Evolutionary conservation across 2,113 vertebrate species (phyloP), one percentile per base, ranked within the genome.

Genomic region (Ploceus nigricollis): DNA sequence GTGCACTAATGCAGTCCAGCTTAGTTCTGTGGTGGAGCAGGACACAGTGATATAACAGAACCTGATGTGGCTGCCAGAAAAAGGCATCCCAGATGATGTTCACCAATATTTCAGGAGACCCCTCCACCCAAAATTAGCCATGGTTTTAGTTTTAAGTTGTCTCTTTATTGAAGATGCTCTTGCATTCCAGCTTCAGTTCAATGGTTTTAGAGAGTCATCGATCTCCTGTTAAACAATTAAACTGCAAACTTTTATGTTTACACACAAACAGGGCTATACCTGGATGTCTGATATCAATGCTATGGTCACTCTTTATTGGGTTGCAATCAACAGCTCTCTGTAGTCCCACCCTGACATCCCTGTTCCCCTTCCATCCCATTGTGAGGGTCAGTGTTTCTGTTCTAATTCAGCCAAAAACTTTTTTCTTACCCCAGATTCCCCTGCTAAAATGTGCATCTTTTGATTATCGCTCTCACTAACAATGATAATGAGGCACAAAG

Each of bases 341-440:
- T 40, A 69, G 48, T 51, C 22, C 25, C 27, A 31, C 3, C 4
- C 30, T 13, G 21, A 27, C 1, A 2, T 60, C 25, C 30, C 19
- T 1, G 1, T n/a, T 13, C 15, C 13, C 7, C 0, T 11, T 71
- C 22, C 33, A 60, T 39, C 24, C 22, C 17, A 0, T 9, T 25
- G 19, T 3, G 0, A 53, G 28, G n/a, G 39, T 40, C 80, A 86
- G 42, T 1, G 1, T 75, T 94, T 64, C 84, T 89, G 25, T 40
- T 82, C n/a, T 30, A 76, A 30, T 85, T 91, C 65, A 90, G n/a
- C n/a, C 35, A 47, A 85, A 75, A 70, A 12, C 4, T 15, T 54
- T 63, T 42, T 17, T 76, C 35, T 76, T 61, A 48, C 16, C n/a
- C 35, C 28, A 76, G 40, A 53, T 65, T 76, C 18, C 40, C 65